Conservation (phyloP, 2,888 invertebrate genomes). For the Apodemia duryi region DNA sequence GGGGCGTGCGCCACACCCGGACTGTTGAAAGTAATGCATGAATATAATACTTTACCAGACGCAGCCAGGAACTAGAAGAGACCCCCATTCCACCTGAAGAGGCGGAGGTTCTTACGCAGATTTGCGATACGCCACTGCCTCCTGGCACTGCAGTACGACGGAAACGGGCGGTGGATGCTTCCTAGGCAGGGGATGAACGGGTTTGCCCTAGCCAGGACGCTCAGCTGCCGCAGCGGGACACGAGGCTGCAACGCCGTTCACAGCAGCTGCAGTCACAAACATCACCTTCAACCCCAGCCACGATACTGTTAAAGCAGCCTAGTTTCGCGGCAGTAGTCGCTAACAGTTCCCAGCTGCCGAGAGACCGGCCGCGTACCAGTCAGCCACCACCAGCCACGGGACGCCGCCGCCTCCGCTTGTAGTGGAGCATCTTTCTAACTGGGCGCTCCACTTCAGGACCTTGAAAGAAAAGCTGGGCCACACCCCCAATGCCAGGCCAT, state of each 20-base stretch:
- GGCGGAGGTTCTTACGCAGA: neutral
- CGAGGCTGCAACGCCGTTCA: neutral
- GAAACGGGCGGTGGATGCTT: neutral
- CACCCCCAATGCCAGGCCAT: neutral
- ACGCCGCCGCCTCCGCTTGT: neutral
- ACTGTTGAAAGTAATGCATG: neutral
- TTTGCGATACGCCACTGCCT: neutral
- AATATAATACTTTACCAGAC: neutral
- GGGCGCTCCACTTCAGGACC: neutral
- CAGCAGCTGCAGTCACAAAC: too few species aligned
- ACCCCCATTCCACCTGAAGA: neutral
- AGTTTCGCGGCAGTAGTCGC: neutral
- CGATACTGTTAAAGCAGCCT: too few species aligned
- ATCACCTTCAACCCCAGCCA: neutral
- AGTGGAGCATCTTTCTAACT: neutral
- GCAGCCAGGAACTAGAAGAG: neutral
- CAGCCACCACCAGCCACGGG: neutral
- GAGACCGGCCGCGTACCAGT: neutral
- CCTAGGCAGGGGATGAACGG: neutral
- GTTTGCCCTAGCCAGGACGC: neutral
- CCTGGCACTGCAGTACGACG: neutral
- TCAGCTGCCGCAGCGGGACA: neutral
- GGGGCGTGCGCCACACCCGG: neutral
- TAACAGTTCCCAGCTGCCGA: neutral
- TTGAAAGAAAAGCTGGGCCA: neutral